These are phyloP conservation scores for Ormyrus rosae DNA, from an alignment of 2,888 invertebrate species.

Conservation along the genomic window DNA sequence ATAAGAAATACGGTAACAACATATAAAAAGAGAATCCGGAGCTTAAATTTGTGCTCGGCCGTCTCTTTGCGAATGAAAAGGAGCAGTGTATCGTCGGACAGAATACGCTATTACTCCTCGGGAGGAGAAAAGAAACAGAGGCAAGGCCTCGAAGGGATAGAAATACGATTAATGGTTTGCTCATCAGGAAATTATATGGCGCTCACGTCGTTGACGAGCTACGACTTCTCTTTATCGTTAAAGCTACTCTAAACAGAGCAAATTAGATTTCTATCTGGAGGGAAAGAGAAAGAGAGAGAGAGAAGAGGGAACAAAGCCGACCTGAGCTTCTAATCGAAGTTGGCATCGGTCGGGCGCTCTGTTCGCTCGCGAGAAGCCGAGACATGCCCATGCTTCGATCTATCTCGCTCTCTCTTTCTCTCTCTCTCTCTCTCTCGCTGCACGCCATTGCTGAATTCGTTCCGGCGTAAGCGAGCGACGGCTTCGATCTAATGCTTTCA, in stretches of 20 bases:
- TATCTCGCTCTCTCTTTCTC: conserved; percentile 19
- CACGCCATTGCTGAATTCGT: conserved; percentile 38
- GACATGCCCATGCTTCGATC: conserved; percentile 21
- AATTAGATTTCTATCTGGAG: conserved; percentile 51
- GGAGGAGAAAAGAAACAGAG: too few species aligned
- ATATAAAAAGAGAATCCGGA: too few species aligned
- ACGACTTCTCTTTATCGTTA: conserved; percentile 44
- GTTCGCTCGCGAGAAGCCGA: conserved; percentile 7
- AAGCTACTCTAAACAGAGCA: conserved; percentile 47
- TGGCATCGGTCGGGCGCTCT: conserved; percentile 38
- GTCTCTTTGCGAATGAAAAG: neutral
- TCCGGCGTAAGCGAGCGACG: conserved; percentile 12
- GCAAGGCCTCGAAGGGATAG: too few species aligned
- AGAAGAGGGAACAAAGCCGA: conserved; percentile 42
- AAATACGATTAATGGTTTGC: conserved; percentile 27
- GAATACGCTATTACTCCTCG: neutral
- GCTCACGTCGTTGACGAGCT: conserved; percentile 35
- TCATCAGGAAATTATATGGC: conserved; percentile 31
- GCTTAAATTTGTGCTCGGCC: too few species aligned
- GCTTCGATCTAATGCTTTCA: conserved; percentile 53
- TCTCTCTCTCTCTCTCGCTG: conserved; percentile 16
- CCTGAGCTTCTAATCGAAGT: conserved; percentile 52
- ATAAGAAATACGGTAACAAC: too few species aligned
- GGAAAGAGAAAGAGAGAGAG: neutral
- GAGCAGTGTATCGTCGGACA: neutral